Percentiles rank a stretch among this genome's conserved stretches.
Evolutionary conservation across 2,113 vertebrate species (phyloP).

Genomic region (Empidonax traillii): DNA sequence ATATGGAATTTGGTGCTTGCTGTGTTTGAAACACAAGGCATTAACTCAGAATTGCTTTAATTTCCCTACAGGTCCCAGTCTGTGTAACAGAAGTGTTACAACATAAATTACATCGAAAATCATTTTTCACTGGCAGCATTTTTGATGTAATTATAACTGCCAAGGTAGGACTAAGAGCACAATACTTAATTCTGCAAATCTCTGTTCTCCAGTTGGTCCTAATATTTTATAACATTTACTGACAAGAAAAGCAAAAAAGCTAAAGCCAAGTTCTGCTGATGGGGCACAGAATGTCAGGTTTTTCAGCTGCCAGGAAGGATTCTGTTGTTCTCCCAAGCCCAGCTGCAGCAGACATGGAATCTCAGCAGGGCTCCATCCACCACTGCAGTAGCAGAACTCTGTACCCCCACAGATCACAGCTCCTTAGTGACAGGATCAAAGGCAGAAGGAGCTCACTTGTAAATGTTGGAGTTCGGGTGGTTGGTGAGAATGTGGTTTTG

Average conservation of each 20-base stretch:
- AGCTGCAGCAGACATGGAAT: not conserved
- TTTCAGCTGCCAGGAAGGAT: not conserved
- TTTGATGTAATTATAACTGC: not conserved
- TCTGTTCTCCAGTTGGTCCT: not conserved
- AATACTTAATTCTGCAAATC: not conserved
- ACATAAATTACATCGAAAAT: not conserved
- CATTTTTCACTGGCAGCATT: not conserved
- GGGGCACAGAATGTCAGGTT: accelerated
- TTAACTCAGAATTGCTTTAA: not conserved
- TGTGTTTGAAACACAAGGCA: not conserved
- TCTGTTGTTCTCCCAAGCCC: not conserved
- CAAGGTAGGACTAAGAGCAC: not conserved
- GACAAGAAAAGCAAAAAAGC: not conserved
- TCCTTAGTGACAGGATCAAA: not conserved
- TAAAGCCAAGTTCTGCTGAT: not conserved
- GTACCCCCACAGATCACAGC: not conserved
- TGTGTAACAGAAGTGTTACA: not conserved
- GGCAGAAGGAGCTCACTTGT: conserved; percentile 84
- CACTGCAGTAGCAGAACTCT: not conserved
- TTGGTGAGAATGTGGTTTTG: conserved; percentile 98
- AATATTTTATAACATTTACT: not conserved
- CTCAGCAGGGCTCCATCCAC: not conserved
- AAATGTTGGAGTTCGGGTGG: conserved; percentile 98
- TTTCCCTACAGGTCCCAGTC: not conserved
- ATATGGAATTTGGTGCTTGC: not conserved